Evolutionary conservation across 2,888 invertebrate genomes (phyloP).

Genomic region (Scaeva pyrastri): DNA sequence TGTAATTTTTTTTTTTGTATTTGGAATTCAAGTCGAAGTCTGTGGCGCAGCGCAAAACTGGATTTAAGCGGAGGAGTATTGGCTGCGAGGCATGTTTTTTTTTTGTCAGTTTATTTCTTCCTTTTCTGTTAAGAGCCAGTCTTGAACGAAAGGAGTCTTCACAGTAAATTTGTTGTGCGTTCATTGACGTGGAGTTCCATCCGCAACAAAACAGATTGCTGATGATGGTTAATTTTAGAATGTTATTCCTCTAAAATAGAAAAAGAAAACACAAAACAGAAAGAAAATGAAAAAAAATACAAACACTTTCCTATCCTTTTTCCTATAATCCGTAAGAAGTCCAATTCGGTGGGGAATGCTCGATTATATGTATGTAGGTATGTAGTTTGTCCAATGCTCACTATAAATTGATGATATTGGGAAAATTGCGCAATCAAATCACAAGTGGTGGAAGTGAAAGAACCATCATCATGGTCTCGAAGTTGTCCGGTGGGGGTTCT

Average conservation of each 20-base stretch:
- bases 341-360: conserved; percentile 17
- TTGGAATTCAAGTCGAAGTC: conserved; percentile 16
- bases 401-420: conserved; percentile 56
- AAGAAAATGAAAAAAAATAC: neutral
- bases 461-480: neutral
- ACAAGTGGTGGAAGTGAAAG: conserved; percentile 21
- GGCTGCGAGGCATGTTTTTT: conserved; percentile 10
- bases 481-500: neutral
- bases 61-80: conserved; percentile 45
- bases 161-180: conserved; percentile 41
- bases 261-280: neutral
- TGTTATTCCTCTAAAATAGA: neutral
- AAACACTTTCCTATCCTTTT: conserved; percentile 44
- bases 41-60: conserved; percentile 39
- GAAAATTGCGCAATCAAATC: conserved; percentile 74
- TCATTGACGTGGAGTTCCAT: conserved; percentile 41
- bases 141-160: neutral
- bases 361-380: too few species aligned
- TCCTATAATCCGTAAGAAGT: conserved; percentile 27
- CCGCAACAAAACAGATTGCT: conserved; percentile 28
- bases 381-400: conserved; percentile 16
- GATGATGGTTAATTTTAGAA: conserved; percentile 56
- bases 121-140: conserved; percentile 13
- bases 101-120: too few species aligned
- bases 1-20: neutral